Base-by-base conservation (phyloP, 2,113 vertebrate genomes). In the Neotoma lepida region DNA sequence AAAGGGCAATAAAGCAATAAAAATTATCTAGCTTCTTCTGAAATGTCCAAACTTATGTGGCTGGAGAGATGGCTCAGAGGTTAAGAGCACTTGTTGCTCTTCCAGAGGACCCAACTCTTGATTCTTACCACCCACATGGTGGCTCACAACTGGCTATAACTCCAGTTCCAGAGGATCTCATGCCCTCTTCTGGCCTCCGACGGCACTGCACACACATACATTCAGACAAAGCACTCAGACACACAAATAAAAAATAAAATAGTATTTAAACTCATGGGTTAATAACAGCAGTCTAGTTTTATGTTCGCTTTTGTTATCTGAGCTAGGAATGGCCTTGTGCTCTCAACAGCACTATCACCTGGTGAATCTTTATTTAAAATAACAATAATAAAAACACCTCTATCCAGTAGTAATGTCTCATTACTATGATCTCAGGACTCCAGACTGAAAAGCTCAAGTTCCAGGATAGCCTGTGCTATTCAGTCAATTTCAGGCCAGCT, bases 21-120 rank as follows among this genome's bases (percentile, higher is more conserved):
- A 61, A 61, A 18, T 9, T 30, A 41, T 41, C 54, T 9, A 91
- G 6, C 46, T 87, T 33, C 76, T 80, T 88, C 81, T 63, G 94
- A 95, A 90, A 93, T 87, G 82, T 68, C 74, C 61, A 92, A 54
- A 88, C 70, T 78, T 41, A 7, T 9, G 24, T 4, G n/a, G 56
- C 80, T 61, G 7, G n/a, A 58, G n/a, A 30, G 24, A 61, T 17
- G 15, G n/a, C 56, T 82, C 80, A 82, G 24, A 41, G 54, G 78
- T 82, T 17, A 41, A 61, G 54, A 82, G 13, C 80, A 82, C 14
- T 30, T 61, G 80, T 24, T 61, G 14, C 54, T 61, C 54, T 82
- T 82, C 54, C n/a, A 24, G 77, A 82, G n/a, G 56, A 26, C n/a
- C 56, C n/a, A 82, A 41, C 54, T 82, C 22, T 22, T 22, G n/a